Evolutionary conservation across 2,113 vertebrate species (phyloP).

Genomic region (Actenoides hombroni): DNA sequence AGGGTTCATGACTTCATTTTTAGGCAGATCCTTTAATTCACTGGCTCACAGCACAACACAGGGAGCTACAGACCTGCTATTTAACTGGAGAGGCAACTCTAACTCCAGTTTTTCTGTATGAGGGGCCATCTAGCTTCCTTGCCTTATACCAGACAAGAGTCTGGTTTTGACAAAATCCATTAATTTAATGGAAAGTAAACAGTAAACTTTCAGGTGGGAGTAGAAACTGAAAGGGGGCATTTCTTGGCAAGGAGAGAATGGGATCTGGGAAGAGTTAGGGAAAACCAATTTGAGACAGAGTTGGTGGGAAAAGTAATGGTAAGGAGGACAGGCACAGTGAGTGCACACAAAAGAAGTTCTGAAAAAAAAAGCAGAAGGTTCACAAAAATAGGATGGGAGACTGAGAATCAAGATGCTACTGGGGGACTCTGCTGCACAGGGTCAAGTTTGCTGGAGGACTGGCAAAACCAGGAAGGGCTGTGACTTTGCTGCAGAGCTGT

Average conservation of each 20-base stretch:
- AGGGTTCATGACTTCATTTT: not conserved
- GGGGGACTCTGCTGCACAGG: not conserved
- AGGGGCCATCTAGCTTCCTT: not conserved
- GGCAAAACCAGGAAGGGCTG: not conserved
- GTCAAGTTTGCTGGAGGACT: not conserved
- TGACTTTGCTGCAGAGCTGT: not conserved
- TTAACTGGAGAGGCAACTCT: not conserved
- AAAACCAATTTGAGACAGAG: not conserved
- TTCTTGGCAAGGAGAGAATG: not conserved
- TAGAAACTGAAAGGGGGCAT: not conserved
- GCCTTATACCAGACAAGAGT: not conserved
- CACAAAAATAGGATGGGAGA: not conserved
- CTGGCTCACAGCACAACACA: not conserved
- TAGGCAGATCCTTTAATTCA: not conserved
- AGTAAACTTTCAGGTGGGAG: not conserved
- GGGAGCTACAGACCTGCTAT: not conserved
- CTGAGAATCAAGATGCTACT: not conserved
- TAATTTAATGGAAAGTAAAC: not conserved
- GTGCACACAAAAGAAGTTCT: not conserved
- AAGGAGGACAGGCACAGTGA: not conserved
- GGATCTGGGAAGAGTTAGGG: not conserved
- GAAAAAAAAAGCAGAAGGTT: not conserved
- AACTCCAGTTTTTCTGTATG: not conserved
- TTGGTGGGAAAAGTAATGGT: not conserved
- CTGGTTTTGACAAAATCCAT: not conserved